These are phyloP conservation scores for Caenorhabditis sinica DNA, from an alignment of 2,888 invertebrate species.

Conservation along the genomic window DNA sequence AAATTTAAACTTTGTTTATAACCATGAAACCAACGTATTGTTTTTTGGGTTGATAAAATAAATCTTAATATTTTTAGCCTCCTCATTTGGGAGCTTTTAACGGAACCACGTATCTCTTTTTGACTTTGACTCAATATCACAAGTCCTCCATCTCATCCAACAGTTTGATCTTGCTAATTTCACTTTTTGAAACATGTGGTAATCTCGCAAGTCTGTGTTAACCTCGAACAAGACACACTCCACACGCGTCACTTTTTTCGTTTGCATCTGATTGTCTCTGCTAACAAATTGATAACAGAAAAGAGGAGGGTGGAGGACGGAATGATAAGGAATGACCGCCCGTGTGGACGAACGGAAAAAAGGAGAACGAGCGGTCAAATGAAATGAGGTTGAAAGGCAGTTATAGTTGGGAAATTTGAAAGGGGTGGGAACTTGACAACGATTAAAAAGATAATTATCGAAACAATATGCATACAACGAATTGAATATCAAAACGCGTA, in stretches of 20 bases:
- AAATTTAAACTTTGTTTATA: no score
- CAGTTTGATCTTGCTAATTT: background rate
- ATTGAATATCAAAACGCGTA: no score
- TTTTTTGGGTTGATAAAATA: background rate
- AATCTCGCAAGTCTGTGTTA: slow-evolving; percentile 13
- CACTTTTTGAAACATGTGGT: slow-evolving; percentile 3
- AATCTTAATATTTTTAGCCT: no score
- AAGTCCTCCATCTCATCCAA: background rate
- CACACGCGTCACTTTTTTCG: slow-evolving; percentile 29
- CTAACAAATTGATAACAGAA: slow-evolving; percentile 41
- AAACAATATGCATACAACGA: no score
- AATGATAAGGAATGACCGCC: slow-evolving; percentile 43
- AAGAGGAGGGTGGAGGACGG: background rate
- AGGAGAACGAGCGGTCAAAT: background rate
- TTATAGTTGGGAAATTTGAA: slow-evolving; percentile 20
- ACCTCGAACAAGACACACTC: slow-evolving; percentile 57
- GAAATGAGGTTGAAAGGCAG: slow-evolving; percentile 20
- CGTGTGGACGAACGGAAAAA: slow-evolving; percentile 38
- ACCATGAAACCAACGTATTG: no score
- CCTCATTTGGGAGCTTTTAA: no score
- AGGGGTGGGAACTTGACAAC: background rate
- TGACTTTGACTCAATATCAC: background rate
- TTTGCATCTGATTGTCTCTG: slow-evolving; percentile 42
- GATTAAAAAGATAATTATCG: no score
- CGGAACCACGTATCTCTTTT: background rate